These are phyloP conservation scores for Lottia scabra DNA, from an alignment of 2,888 invertebrate genomes.

Conservation along the genomic window DNA sequence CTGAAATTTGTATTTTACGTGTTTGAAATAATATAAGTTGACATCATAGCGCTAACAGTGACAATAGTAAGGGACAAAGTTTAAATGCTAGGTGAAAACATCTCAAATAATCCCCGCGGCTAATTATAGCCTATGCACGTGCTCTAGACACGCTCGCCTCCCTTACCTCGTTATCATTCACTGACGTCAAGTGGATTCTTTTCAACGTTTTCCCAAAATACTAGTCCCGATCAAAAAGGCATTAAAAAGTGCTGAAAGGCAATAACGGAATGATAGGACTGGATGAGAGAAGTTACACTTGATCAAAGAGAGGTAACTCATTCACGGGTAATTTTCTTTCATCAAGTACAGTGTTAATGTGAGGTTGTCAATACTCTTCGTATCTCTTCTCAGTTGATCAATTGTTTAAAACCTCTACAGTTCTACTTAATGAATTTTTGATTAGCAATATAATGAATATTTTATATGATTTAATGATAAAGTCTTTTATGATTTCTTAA, in stretches of 20 bases:
- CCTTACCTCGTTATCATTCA: background rate
- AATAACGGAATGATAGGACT: background rate
- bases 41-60: background rate
- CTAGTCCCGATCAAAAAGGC: background rate
- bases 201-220: background rate
- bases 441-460: background rate
- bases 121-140: background rate
- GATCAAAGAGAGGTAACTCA: background rate
- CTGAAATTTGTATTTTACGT: background rate
- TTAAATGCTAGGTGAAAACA: background rate
- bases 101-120: conserved; percentile 1
- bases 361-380: background rate
- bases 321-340: background rate
- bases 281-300: background rate
- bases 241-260: background rate
- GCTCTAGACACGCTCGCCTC: background rate
- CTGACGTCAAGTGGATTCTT: conserved; percentile 1
- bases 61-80: background rate
- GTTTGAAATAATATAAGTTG: background rate
- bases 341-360: background rate
- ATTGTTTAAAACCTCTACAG: background rate
- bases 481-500: background rate
- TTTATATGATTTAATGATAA: background rate
- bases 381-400: background rate
- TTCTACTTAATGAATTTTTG: background rate